A percentile compares a stretch with the other conserved stretches of the same genome.
Evolutionary conservation across 2,888 invertebrate species (phyloP).

Genomic region (Eupeodes luniger): DNA sequence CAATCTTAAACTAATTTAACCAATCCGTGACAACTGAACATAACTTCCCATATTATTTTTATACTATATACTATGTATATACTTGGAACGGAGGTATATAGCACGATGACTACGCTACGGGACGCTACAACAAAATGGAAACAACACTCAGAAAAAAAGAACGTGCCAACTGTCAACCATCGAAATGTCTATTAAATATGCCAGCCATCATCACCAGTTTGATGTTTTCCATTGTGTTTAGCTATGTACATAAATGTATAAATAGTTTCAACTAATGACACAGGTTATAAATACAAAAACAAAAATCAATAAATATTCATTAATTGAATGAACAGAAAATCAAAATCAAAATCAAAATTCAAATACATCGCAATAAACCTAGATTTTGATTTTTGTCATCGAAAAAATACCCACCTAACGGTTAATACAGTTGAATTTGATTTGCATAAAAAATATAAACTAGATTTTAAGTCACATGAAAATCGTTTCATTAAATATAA

Average conservation of each 20-base stretch:
- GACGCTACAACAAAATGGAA: not conserved
- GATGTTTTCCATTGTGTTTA: slow-evolving; percentile 29
- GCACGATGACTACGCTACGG: not conserved
- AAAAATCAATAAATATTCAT: slow-evolving; percentile 41
- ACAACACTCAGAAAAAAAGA: not conserved
- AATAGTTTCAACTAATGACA: slow-evolving; percentile 20
- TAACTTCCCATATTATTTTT: not conserved
- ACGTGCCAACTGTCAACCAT: slow-evolving; percentile 38
- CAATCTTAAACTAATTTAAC: slow-evolving; percentile 4
- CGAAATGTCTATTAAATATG: slow-evolving; percentile 31
- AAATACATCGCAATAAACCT: slow-evolving; percentile 34
- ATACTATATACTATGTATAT: not conserved
- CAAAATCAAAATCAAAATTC: not conserved
- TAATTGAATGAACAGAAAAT: not conserved
- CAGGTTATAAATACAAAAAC: slow-evolving; percentile 1
- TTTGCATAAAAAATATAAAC: slow-evolving; percentile 51
- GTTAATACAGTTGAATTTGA: slow-evolving; percentile 26
- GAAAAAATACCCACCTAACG: slow-evolving; percentile 8
- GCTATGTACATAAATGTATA: not conserved
- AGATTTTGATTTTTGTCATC: not conserved
- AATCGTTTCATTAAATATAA: slow-evolving; percentile 33
- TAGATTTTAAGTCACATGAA: slow-evolving; percentile 50
- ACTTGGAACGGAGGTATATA: not conserved
- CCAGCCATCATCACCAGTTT: slow-evolving; percentile 7
- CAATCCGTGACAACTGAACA: slow-evolving; percentile 25